Evolutionary conservation across 2,888 invertebrate genomes (phyloP), one percentile per base, ranked within the genome.

Genomic region (Palloptera scutellata): DNA sequence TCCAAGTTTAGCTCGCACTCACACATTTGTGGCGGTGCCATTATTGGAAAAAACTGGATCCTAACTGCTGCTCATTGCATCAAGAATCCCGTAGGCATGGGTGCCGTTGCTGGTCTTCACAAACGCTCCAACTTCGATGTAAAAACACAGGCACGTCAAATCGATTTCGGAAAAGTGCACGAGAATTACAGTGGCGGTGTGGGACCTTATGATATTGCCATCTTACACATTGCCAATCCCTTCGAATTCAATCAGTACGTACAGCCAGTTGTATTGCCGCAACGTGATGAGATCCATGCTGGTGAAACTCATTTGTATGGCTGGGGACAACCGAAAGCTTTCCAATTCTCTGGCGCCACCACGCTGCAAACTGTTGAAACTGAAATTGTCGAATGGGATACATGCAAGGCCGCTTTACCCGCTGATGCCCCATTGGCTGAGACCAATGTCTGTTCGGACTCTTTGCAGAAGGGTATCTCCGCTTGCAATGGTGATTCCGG

Each of bases 121-220:
- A 66, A 73, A 48, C 75, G 86, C n/a, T 43, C 72, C 20, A 61
- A 73, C 6, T 69, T 76, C 1, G 71, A 78, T 40, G 72, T 77
- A 3, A 72, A 66, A 2, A 76, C 78, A 9, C 84, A 84, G 72
- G 67, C 73, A 1, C 78, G 81, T 45, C n/a, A 58, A 1, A 76
- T 86, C 11, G 75, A 74, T 5, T 78, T 74, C n/a, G 75, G 79
- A 15, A 74, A 78, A 40, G 75, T 83, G 1, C 86, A 87, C 69
- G 77, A 78, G 42, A 1, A 43, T 2, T 83, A 75, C 70, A 40
- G 13, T 52, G 85, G 86, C n/a, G 81, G 81, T 6, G 83, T 85
- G n/a, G 85, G 83, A 17, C 85, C 85, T 68, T 86, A 87, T 72
- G 89, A 89, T 74, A 87, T 89, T 71, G 89, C 87, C 41, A 62